phyloP scores from a whole-genome alignment of 53 echinoderm and acorn worm genomes.

The Stichopus horrens region DNA sequence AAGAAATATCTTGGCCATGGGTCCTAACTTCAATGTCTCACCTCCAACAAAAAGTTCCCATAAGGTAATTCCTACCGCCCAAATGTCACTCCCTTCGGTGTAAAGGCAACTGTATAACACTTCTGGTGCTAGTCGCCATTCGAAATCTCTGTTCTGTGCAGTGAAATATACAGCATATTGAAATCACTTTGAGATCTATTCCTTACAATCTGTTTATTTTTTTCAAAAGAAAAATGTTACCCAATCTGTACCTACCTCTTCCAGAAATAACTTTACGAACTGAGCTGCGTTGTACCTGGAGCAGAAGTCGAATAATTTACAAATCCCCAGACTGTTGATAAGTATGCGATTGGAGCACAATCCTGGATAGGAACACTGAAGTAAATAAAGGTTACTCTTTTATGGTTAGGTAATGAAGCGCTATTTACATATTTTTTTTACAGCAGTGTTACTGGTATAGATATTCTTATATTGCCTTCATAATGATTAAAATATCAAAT shows the following conservation, averaged over 20 bases:
- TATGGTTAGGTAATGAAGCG: no score
- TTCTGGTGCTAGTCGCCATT: constrained; percentile 6
- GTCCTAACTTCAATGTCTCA: not conserved
- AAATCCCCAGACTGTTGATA: not conserved
- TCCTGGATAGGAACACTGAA: not conserved
- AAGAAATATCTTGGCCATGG: no score
- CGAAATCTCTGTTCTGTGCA: not conserved
- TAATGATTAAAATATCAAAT: no score
- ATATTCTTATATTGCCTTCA: no score
- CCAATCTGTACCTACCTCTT: not conserved
- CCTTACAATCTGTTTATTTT: no score
- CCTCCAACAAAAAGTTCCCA: constrained; percentile 2
- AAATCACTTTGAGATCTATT: no score
- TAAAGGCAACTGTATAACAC: not conserved
- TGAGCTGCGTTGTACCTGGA: not conserved
- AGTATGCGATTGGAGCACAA: not conserved
- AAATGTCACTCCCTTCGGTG: not conserved
- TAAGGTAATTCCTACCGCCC: not conserved
- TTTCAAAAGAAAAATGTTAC: no score
- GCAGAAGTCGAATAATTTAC: not conserved
- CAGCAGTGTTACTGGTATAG: no score
- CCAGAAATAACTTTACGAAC: not conserved
- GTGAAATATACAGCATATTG: not conserved
- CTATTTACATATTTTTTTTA: no score
- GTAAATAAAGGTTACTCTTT: no score